A percentile compares a stretch with the other conserved stretches of the same genome.
Conservation (phyloP, 2,888 invertebrate genomes). For the Boloria euphrosyne region DNA sequence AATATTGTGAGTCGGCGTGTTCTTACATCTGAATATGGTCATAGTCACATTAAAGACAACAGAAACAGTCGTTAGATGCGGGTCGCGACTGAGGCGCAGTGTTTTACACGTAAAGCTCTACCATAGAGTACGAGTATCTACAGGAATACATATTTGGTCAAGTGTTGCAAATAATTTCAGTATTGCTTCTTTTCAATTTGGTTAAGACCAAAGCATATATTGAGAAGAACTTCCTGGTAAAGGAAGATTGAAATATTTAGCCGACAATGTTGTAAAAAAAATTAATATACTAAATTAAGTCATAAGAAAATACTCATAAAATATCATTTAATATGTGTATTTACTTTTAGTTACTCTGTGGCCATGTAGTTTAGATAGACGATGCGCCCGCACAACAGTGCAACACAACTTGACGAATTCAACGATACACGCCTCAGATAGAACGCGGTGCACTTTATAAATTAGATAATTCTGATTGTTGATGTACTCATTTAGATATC, state of each 20-base stretch:
- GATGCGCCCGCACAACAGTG: conserved; percentile 41
- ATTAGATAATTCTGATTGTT: conserved; percentile 31
- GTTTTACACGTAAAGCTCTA: conserved; percentile 40
- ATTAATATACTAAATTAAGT: too few relatives aligned
- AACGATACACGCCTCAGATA: conserved; percentile 51
- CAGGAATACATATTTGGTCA: conserved; percentile 6
- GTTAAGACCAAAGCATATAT: too few relatives aligned
- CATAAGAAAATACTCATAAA: too few relatives aligned
- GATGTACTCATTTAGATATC: conserved; percentile 27
- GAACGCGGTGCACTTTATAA: conserved; percentile 35
- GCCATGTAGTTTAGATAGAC: conserved; percentile 72
- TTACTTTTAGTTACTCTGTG: conserved; percentile 31
- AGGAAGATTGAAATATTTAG: too few relatives aligned
- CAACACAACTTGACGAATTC: conserved; percentile 45
- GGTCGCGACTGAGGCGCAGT: conserved; percentile 38
- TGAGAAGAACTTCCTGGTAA: too few relatives aligned
- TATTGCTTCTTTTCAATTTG: neutral
- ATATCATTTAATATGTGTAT: too few relatives aligned
- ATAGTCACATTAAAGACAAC: conserved; percentile 63
- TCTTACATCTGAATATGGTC: conserved; percentile 62
- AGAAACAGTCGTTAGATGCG: conserved; percentile 52
- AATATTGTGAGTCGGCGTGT: conserved; percentile 46
- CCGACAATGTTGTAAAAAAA: too few relatives aligned
- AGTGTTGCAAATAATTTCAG: neutral
- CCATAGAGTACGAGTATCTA: conserved; percentile 28